These are phyloP conservation scores for Zaprionus taronus DNA, from an alignment of 1,140 invertebrate genomes.

Conservation along the genomic window DNA sequence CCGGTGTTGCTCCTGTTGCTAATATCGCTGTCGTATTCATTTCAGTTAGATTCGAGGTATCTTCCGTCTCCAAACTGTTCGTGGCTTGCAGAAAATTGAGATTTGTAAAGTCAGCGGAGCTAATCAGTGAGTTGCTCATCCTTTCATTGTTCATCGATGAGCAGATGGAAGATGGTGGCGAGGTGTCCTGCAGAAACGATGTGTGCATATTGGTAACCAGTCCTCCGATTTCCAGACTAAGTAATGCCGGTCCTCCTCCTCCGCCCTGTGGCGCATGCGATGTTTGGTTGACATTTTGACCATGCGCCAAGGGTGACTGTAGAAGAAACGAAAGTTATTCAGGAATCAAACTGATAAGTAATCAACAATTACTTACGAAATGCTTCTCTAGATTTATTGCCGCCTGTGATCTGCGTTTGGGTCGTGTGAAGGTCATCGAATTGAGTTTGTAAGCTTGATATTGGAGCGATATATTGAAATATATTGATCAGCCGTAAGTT, in stretches of 20 bases:
- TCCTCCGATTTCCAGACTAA: constrained; percentile 77
- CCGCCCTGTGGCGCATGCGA: constrained; percentile 23
- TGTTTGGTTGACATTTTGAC: constrained; percentile 40
- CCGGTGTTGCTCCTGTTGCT: constrained; percentile 38
- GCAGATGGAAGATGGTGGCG: constrained; percentile 81
- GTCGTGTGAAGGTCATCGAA: constrained; percentile 80
- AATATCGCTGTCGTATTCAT: constrained; percentile 54
- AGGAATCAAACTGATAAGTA: neutral
- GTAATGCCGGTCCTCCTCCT: constrained; percentile 35
- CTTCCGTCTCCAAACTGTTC: constrained; percentile 54
- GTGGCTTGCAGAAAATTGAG: constrained; percentile 79
- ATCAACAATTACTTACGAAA: constrained; percentile 65
- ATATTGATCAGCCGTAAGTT: constrained; percentile 6
- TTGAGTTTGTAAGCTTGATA: constrained; percentile 75
- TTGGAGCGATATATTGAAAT: constrained; percentile 18
- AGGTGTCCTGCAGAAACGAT: constrained; percentile 80
- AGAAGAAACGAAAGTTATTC: neutral
- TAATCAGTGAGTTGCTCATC: constrained; percentile 83
- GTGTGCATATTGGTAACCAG: constrained; percentile 80
- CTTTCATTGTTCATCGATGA: constrained; percentile 76
- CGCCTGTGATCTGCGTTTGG: constrained; percentile 61
- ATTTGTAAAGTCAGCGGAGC: constrained; percentile 81
- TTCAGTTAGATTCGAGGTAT: constrained; percentile 10
- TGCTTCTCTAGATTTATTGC: constrained; percentile 71
- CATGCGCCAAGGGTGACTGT: constrained; percentile 27